Base-by-base conservation (phyloP, 30 jellyfish, hydroid and myxozoan genomes). In the Aurelia aurita region DNA sequence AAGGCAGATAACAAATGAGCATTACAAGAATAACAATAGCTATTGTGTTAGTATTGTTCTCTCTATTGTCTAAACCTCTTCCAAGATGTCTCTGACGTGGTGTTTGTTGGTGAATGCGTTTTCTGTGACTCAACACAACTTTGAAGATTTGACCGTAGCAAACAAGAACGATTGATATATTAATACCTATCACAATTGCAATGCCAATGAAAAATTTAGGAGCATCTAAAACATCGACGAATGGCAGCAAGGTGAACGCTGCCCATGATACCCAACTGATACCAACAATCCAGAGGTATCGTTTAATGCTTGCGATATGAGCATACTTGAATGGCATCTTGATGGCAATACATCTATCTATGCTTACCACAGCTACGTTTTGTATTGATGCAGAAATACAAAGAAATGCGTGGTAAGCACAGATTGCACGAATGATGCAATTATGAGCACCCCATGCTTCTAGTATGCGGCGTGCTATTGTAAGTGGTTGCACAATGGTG, bases 381-480 rank as follows among this genome's bases (percentile, higher is more conserved):
- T 83, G 93, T 53, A 83, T 83, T 14, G 93, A 83, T 12, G 65
- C 87, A 0, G 79, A 71, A 47, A 83, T 83, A 82, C 93, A 83
- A 1, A 83, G 82, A 39, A 83, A 83, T 26, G 93, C 93, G 22
- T 83, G 67, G 58, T 69, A 83, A n/a, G 93, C 93, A 57, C 93
- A 83, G 22, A 83, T 65, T n/a, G 93, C 80, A 9, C 93, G 93
- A 9, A 71, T 54, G n/a, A 0, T 29, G 87, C 93, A 83, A 51
- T 83, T 58, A 51, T 83, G 93, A 1, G 76, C 81, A 29, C 93
- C 93, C 69, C 80, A 29, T 26, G 93, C 93, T 53, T 83, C 93
- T 15, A 83, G 20, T 19, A 71, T 12, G 14, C 93, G 86, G 43
- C 93, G 49, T 22, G 93, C 71, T 1, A 83, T 70, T 39, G 93